Conservation (phyloP, 1,140 invertebrate genomes). For the Drosophila santomea region DNA sequence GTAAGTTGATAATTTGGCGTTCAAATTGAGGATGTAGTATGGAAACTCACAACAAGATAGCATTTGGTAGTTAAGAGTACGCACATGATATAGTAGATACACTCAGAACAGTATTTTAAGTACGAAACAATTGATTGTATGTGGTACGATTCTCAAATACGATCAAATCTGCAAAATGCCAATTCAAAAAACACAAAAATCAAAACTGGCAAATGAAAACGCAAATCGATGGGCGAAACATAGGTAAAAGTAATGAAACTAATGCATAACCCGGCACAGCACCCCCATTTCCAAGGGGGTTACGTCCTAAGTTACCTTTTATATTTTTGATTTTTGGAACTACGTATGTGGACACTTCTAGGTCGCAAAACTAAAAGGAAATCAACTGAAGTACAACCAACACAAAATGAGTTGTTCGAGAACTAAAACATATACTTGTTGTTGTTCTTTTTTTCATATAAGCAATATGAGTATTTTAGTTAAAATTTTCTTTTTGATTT, state of each 20-base stretch:
- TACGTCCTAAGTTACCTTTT: conserved; percentile 36
- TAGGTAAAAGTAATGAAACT: conserved; percentile 44
- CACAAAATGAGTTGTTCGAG: conserved; percentile 66
- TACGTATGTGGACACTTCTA: conserved; percentile 61
- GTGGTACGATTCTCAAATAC: conserved; percentile 65
- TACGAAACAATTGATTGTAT: conserved; percentile 67
- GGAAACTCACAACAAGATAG: conserved; percentile 78
- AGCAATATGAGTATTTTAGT: conserved; percentile 58
- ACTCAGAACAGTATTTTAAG: conserved; percentile 73
- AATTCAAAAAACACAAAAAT: conserved; percentile 56
- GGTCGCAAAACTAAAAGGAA: conserved; percentile 40
- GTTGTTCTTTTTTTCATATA: conserved; percentile 53
- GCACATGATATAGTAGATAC: conserved; percentile 72
- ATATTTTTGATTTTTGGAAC: conserved; percentile 6
- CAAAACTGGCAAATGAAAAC: conserved; percentile 51
- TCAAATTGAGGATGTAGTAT: conserved; percentile 70
- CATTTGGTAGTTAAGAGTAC: conserved; percentile 69
- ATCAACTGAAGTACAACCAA: conserved; percentile 49
- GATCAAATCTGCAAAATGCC: conserved; percentile 67
- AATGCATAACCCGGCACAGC: conserved; percentile 20
- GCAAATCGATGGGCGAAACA: conserved; percentile 54
- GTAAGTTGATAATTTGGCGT: conserved; percentile 74
- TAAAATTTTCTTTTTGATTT: conserved; percentile 66
- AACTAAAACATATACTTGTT: conserved; percentile 57
- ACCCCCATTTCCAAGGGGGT: conserved; percentile 12